Evolutionary conservation across 2,113 vertebrate species (phyloP), one percentile per base, ranked within the genome.

Genomic region (Numenius arquata): DNA sequence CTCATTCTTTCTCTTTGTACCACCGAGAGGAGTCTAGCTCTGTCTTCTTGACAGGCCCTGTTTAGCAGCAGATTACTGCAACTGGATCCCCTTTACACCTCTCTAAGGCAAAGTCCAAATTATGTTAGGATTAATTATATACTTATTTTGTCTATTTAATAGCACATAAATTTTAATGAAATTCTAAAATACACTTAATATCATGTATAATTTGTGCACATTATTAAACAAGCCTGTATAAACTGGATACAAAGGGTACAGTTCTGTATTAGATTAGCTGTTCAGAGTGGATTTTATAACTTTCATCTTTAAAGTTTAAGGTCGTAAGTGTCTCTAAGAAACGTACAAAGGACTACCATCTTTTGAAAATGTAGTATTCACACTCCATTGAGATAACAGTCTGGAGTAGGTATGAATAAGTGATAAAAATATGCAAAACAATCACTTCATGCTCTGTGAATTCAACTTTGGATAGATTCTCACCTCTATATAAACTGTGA

Each of bases 131-230:
- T 83, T 66, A 40, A 12, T 32, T 76, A 15, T 29, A 11, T 34
- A 52, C 17, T 56, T 90, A 40, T 58, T 95, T 66, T 66, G 12
- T 62, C 53, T 81, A 47, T 85, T 96, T 81, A 78, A 48, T 59
- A 29, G 18, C 40, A 82, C 9, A 73, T 41, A 89, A 8, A 59
- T 65, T 63, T 85, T 23, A 74, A 38, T 55, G n/a, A 34, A 26
- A 93, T 92, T 81, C 71, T 74, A 80, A 74, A 73, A 66, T 77
- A 67, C 25, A 88, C 7, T 9, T 55, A 87, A 47, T 1, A 11
- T 73, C 50, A 19, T 21, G 5, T 13, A 26, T 3, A 11, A 36
- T 43, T 52, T 7, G 3, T 43, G 2, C 1, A 3, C 52, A 11
- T 70, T 68, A 36, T 53, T 66, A 70, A 74, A 29, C 3, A 30